Base-by-base conservation (phyloP, 2,113 vertebrate species). In the Odobenus rosmarus region DNA sequence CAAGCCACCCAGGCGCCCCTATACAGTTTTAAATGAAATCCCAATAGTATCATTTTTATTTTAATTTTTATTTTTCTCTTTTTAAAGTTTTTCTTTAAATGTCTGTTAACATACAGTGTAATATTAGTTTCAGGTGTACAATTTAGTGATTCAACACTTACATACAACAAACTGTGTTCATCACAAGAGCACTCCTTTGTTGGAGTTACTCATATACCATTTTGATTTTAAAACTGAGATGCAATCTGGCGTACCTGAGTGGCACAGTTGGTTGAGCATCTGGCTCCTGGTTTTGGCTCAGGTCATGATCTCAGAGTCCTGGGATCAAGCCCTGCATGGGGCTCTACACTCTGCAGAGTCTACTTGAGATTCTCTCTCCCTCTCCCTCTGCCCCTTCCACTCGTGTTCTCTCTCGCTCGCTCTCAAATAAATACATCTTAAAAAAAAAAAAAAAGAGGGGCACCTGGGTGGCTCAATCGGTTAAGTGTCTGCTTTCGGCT, bases 181-280 rank as follows among this genome's bases (percentile, higher is more conserved):
- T 72, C 11, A 72, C n/a, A 72, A 72, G 18, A 21, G 18, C n/a
- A 71, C 19, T 21, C 69, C 10, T 39, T 23, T 13, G 95, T 96
- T 93, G 74, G 80, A 97, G 90, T n/a, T 84, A 93, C 92, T 51
- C 26, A 86, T 28, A 81, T 16, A n/a, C 5, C 96, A 57, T 83
- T 74, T 88, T 57, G 11, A 31, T 16, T 98, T 97, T 94, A 0
- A 46, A 83, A 97, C 23, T 64, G 96, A 97, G 26, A 93, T 79
- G 80, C 77, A 92, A 33, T 82, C 81, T 92, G 5, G 62, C 2
- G 62, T 31, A 15, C 28, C 28, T 31, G 62, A 13, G 31, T 67
- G 14, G 14, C 14, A 33, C 31, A 67, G 14, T 62, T 67, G 31
- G 31, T 33, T 67, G 13, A 33, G 62, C 5, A 12, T 67, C 62